Evolutionary conservation across 2,888 invertebrate species (phyloP), one percentile per base, ranked within the genome.

Genomic region (Stenurella melanura): DNA sequence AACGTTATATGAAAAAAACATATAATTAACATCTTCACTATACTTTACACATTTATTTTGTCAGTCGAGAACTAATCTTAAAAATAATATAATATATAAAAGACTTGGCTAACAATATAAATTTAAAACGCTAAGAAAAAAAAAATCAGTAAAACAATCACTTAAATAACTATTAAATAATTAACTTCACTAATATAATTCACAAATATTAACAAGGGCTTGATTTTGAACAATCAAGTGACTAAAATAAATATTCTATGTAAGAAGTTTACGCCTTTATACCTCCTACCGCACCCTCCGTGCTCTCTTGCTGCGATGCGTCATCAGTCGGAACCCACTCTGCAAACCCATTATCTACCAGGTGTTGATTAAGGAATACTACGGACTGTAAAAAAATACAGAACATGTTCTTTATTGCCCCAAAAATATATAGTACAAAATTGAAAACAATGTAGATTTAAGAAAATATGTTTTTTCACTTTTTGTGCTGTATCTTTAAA

Each of bases 281-380:
- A 30, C 80, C 78, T 7, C 77, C 80, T 12, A 75, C 82, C 9
- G 83, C 79, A 50, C 80, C 82, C 56, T 81, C 82, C 12, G 63
- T 26, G 17, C 54, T 76, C 68, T 76, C 79, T 67, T 72, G 68
- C n/a, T 74, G 56, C 30, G 42, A 66, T 19, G 57, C 11, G n/a
- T 83, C 82, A 54, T 82, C 82, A 54, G 76, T 75, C 19, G 90
- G 90, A 79, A 93, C 89, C 94, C 95, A 96, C 87, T 94, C 93
- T 70, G 96, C 97, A 86, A 94, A 93, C 73, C 96, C 96, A 89
- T 94, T 93, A 84, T 95, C 94, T 84, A 96, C 95, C 86, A 98
- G 91, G 91, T 96, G 96, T 87, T 95, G 93, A 89, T 97, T 97
- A 84, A 97, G 93, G 90, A 95, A 95, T 90, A 96, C 92, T 84